A percentile compares a stretch with the other conserved stretches of the same genome.
phyloP scores from a whole-genome alignment of 2,113 vertebrate genomes.

The Myanophis thanlyinensis region DNA sequence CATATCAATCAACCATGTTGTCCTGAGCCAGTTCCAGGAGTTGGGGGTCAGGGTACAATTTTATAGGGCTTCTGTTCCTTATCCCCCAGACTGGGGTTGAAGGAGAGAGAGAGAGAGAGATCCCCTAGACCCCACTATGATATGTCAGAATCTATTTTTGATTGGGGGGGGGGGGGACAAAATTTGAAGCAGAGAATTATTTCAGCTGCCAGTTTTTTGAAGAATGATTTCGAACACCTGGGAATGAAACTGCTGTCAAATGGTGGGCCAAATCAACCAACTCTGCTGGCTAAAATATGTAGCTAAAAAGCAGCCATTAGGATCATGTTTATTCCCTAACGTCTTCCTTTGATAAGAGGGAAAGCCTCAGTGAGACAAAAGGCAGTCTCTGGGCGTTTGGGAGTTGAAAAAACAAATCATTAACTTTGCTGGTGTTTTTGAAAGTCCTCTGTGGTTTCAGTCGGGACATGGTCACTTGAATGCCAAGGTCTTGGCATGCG shows the following conservation, averaged over 20 bases:
- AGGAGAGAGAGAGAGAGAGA: not conserved
- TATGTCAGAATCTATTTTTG: not conserved
- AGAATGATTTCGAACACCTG: not conserved
- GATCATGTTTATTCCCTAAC: not conserved
- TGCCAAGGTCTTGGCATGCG: slow-evolving; percentile 1
- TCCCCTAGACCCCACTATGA: not conserved
- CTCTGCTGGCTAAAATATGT: not conserved
- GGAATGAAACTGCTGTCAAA: not conserved
- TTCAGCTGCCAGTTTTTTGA: not conserved
- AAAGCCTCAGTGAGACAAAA: not conserved
- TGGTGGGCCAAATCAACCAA: not conserved
- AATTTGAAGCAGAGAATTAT: not conserved
- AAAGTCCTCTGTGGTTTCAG: not conserved
- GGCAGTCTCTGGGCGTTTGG: slow-evolving; percentile 10
- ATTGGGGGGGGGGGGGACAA: no score
- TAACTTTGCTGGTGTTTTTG: not conserved
- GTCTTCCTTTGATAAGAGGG: not conserved
- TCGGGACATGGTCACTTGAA: not conserved
- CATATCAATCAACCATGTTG: not conserved
- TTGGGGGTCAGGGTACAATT: not conserved
- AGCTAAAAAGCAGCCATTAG: not conserved
- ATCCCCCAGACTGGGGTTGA: not conserved
- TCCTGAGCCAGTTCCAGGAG: not conserved
- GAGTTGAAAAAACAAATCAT: not conserved
- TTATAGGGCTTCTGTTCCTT: not conserved